Percentiles rank a stretch among this genome's conserved stretches.
Evolutionary conservation across 2,888 invertebrate genomes (phyloP).

Genomic region (Steinernema carpocapsae): DNA sequence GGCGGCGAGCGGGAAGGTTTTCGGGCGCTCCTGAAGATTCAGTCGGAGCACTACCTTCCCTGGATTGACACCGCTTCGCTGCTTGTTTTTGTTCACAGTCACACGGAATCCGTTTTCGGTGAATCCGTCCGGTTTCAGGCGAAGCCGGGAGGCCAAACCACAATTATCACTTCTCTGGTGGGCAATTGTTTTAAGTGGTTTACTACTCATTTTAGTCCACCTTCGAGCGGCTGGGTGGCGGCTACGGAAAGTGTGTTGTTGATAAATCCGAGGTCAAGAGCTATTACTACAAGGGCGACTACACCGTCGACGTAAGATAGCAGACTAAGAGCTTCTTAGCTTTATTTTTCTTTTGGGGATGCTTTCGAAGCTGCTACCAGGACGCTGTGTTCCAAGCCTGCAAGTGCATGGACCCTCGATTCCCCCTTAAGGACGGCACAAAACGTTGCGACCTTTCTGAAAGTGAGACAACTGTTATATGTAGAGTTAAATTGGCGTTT

Average conservation of each 20-base stretch:
- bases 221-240: slow-evolving; percentile 13
- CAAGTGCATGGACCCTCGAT: slow-evolving; percentile 25
- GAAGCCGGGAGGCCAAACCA: slow-evolving; percentile 41
- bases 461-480: neutral
- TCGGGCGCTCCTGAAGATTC: slow-evolving; percentile 45
- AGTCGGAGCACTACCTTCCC: slow-evolving; percentile 48
- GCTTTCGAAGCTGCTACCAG: slow-evolving; percentile 27
- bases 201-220: neutral
- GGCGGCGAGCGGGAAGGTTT: slow-evolving; percentile 43
- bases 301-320: neutral
- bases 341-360: neutral
- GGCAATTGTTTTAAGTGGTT: too few species aligned
- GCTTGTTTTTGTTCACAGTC: slow-evolving; percentile 14
- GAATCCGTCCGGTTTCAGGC: slow-evolving; percentile 40
- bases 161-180: neutral
- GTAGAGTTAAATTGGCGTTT: neutral
- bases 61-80: slow-evolving; percentile 54
- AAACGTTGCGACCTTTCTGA: neutral
- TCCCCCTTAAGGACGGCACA: neutral
- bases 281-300: slow-evolving; percentile 17
- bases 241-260: neutral
- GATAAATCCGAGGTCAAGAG: neutral
- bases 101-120: slow-evolving; percentile 9
- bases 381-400: slow-evolving; percentile 17
- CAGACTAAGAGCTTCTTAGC: neutral